Base-by-base conservation (phyloP, 2,113 vertebrate species). In the Natator depressus region DNA sequence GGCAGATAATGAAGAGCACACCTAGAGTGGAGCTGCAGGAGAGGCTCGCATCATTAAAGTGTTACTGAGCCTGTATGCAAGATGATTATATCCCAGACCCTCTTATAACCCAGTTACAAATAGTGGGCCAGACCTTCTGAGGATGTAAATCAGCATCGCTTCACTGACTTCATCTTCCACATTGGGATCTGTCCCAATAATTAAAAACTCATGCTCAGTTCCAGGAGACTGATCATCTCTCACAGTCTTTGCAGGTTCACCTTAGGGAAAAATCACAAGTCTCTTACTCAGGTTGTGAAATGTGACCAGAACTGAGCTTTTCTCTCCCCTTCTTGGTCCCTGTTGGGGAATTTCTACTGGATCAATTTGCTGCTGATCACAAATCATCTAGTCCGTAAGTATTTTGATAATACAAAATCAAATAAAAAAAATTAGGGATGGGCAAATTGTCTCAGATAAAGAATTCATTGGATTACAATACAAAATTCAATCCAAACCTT, bases 271-370 rank as follows among this genome's bases (percentile, higher is more conserved):
- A 1, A n/a, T 38, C 0, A 0, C 2, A 86, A 51, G 25, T 3
- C 5, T 7, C 89, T 94, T 91, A 93, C 89, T 2, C 72, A 94
- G 69, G 59, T 86, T 94, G 89, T 80, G 35, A 85, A 96, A 91
- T 72, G 69, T 90, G 94, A 84, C 82, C 2, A 80, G 91, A 19
- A 2, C 14, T 76, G 89, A 25, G 0, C 3, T 24, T 14, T 76
- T 31, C 1, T 9, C 62, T 87, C 91, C 92, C 86, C 35, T 89
- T 92, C 83, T 72, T 2, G 16, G 0, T 85, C 10, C 10, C 19
- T n/a, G 5, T 10, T 82, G 51, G 54, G 10, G 83, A 89, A 9
- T 2, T 35, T 42, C 4, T 0, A 2, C 3, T 55, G 51, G 76
- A 5, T 4, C 10, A 1, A 83, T 85, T 91, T 83, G 25, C 5